phyloP scores from a whole-genome alignment of 2,797 vertebrate genomes.

The Streptopelia turtur region DNA sequence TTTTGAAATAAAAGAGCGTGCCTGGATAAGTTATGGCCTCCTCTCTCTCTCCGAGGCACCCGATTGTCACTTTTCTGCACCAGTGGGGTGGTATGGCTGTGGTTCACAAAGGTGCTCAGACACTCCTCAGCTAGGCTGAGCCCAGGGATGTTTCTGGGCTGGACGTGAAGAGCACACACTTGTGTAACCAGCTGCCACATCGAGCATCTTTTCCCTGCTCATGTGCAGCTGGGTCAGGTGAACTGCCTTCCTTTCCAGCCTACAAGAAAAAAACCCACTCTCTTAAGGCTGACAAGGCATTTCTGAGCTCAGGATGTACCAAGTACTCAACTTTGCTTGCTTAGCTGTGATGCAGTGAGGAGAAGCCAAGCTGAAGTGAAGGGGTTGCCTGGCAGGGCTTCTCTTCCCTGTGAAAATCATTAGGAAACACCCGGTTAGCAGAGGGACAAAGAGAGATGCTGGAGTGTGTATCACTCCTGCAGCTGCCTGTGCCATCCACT shows the following conservation, averaged over 20 bases:
- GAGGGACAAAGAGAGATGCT: neutral
- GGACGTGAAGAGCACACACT: neutral
- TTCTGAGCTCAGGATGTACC: neutral
- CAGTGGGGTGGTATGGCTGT: neutral
- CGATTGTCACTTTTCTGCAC: neutral
- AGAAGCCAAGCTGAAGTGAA: neutral
- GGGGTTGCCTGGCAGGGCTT: neutral
- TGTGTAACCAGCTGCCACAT: neutral
- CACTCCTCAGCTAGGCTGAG: neutral
- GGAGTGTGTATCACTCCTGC: neutral
- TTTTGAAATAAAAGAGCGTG: accelerated
- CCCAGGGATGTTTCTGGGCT: neutral
- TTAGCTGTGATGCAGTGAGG: neutral
- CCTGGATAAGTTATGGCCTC: neutral
- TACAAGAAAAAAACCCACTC: neutral
- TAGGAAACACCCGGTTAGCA: neutral
- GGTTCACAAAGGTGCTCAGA: neutral
- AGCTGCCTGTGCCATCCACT: neutral
- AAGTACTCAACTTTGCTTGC: neutral
- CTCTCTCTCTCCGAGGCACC: neutral
- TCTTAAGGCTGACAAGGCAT: neutral
- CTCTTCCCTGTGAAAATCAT: neutral
- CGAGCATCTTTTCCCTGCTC: neutral
- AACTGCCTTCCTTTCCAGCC: neutral
- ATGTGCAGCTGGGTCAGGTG: neutral